A percentile compares a stretch with the other conserved stretches of the same genome.
phyloP scores from a whole-genome alignment of 2,888 invertebrate species.

The Noctuana brunneofusca region DNA sequence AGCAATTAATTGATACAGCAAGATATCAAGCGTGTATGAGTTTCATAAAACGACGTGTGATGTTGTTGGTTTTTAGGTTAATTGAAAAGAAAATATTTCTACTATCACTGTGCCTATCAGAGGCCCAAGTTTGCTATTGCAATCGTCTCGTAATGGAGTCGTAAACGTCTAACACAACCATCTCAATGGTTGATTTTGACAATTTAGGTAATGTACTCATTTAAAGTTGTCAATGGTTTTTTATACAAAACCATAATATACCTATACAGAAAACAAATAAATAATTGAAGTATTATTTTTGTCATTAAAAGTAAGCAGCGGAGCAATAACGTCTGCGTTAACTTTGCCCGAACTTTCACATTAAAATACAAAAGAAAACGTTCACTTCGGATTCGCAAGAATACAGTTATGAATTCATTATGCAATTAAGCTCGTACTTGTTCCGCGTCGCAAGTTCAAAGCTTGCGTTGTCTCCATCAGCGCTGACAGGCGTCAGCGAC shows the following conservation, averaged over 20 bases:
- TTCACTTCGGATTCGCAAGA: conserved; percentile 21
- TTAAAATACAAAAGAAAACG: conserved; percentile 25
- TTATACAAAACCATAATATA: too few relatives aligned
- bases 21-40: conserved; percentile 4
- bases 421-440: conserved; percentile 27
- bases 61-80: too few relatives aligned
- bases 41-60: conserved; percentile 5
- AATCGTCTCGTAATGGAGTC: too few relatives aligned
- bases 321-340: conserved; percentile 8
- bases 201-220: too few relatives aligned
- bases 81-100: too few relatives aligned
- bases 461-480: conserved; percentile 17
- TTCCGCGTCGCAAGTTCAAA: conserved; percentile 26
- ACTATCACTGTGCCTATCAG: too few relatives aligned
- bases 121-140: too few relatives aligned
- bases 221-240: too few relatives aligned
- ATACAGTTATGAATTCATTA: conserved; percentile 29
- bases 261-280: conserved; percentile 11
- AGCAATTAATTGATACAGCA: conserved; percentile 8
- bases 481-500: conserved; percentile 69
- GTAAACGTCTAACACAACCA: too few relatives aligned
- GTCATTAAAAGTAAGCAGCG: conserved; percentile 14
- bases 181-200: too few relatives aligned
- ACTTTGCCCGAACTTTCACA: conserved; percentile 4
- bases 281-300: neutral